Conservation (phyloP, 1,140 invertebrate species). For the Theocolax elegans region DNA sequence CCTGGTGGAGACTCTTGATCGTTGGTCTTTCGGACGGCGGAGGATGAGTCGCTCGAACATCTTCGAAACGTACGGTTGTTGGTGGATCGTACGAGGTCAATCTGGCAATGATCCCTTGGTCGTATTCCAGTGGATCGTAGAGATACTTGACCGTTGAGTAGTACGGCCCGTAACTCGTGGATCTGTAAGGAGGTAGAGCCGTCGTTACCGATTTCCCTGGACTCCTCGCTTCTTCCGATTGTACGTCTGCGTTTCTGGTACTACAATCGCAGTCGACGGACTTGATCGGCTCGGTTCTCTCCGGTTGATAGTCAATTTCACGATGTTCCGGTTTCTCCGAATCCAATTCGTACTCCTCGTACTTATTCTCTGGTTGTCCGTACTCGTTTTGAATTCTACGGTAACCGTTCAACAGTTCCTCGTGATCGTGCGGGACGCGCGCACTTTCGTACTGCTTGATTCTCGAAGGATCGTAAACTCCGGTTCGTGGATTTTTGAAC, state of each 20-base stretch:
- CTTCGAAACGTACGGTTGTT: slow-evolving; percentile 4
- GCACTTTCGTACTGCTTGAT: slow-evolving; percentile 23
- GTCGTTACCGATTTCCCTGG: not conserved
- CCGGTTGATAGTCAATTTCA: not conserved
- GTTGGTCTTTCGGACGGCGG: not conserved
- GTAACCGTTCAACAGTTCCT: slow-evolving; percentile 8
- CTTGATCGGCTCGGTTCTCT: not conserved
- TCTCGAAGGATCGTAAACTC: slow-evolving; percentile 43
- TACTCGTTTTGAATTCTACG: slow-evolving; percentile 38
- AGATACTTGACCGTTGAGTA: slow-evolving; percentile 3
- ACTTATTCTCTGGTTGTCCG: slow-evolving; percentile 31
- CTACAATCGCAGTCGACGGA: slow-evolving; percentile 18
- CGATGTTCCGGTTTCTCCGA: slow-evolving; percentile 2
- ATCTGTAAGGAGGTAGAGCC: not conserved
- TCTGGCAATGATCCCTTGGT: slow-evolving; percentile 24
- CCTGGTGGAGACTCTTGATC: slow-evolving; percentile 34
- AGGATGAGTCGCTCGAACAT: not conserved
- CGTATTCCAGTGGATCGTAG: slow-evolving; percentile 2
- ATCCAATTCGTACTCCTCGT: slow-evolving; percentile 42
- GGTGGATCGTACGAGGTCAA: slow-evolving; percentile 22
- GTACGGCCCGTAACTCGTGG: not conserved
- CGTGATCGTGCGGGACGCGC: slow-evolving; percentile 8
- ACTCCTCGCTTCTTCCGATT: not conserved
- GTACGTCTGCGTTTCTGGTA: not conserved
- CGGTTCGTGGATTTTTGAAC: slow-evolving; percentile 49